Percentiles rank a stretch among this genome's conserved stretches.
These are phyloP conservation scores for Pachydiplax longipennis DNA, from an alignment of 2,888 invertebrate species.

Conservation along the genomic window DNA sequence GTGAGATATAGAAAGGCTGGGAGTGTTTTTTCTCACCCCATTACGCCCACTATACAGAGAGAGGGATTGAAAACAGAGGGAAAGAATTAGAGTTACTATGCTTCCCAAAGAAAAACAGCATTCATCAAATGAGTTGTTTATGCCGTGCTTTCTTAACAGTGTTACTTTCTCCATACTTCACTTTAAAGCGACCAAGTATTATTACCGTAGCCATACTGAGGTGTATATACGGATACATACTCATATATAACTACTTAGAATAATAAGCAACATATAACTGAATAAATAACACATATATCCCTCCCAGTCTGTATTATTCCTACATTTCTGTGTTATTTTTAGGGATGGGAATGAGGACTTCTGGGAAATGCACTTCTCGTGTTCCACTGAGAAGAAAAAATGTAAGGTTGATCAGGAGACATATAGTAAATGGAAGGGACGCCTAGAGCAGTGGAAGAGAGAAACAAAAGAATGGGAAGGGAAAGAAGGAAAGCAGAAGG, in stretches of 20 bases:
- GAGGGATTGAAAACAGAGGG: neutral
- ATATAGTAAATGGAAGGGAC: neutral
- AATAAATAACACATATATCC: no score
- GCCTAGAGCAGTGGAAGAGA: neutral
- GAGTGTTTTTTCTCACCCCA: neutral
- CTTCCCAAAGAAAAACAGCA: neutral
- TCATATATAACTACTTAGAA: no score
- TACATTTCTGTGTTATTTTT: no score
- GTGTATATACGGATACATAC: no score
- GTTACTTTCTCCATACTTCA: neutral
- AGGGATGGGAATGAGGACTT: neutral
- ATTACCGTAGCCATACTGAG: no score
- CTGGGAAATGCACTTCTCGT: neutral
- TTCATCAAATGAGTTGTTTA: neutral
- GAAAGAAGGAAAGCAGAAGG: neutral
- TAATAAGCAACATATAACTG: no score
- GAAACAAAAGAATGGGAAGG: neutral
- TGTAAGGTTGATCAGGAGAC: neutral
- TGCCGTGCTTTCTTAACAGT: neutral
- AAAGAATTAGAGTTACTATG: neutral
- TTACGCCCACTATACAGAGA: neutral
- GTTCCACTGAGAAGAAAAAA: neutral
- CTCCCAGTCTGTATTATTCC: no score
- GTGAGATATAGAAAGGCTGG: neutral
- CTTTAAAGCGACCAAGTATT: neutral